Conservation (phyloP, 1,140 invertebrate species). For the Yoshiicerus persimilis region DNA sequence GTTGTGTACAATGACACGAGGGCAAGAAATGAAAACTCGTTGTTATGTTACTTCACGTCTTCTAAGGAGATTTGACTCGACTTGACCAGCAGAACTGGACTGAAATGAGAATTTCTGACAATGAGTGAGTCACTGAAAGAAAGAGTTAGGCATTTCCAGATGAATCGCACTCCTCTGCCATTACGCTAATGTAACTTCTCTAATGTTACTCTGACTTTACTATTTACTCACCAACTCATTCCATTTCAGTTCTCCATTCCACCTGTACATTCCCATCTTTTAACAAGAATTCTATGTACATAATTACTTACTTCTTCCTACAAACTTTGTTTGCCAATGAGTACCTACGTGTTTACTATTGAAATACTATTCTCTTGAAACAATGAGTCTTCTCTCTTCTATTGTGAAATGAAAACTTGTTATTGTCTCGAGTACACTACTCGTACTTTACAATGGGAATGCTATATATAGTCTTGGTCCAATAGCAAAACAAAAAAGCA, state of each 20-base stretch:
- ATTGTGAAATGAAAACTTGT: not conserved
- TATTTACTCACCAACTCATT: not conserved
- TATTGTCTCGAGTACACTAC: too few species aligned
- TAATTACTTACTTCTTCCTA: not conserved
- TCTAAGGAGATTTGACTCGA: not conserved
- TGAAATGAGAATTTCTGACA: not conserved
- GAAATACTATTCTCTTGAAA: too few species aligned
- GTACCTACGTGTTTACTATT: too few species aligned
- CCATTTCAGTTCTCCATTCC: not conserved
- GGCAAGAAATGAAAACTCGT: constrained; percentile 13
- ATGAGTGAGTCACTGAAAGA: constrained; percentile 3
- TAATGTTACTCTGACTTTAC: not conserved
- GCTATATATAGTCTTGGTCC: not conserved
- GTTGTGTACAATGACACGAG: constrained; percentile 10
- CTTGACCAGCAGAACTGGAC: not conserved
- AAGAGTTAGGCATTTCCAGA: not conserved
- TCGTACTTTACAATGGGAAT: too few species aligned
- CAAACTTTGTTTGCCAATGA: not conserved
- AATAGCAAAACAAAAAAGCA: not conserved
- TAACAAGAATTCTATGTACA: not conserved
- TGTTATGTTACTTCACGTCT: not conserved
- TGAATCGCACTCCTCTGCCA: not conserved
- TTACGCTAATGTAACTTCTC: not conserved
- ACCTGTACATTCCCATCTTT: constrained; percentile 3
- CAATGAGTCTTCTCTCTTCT: not conserved